Percentiles rank a stretch among this genome's conserved stretches.
Evolutionary conservation across 2,797 vertebrate genomes (phyloP).

Genomic region (Rhynchotus rufescens): DNA sequence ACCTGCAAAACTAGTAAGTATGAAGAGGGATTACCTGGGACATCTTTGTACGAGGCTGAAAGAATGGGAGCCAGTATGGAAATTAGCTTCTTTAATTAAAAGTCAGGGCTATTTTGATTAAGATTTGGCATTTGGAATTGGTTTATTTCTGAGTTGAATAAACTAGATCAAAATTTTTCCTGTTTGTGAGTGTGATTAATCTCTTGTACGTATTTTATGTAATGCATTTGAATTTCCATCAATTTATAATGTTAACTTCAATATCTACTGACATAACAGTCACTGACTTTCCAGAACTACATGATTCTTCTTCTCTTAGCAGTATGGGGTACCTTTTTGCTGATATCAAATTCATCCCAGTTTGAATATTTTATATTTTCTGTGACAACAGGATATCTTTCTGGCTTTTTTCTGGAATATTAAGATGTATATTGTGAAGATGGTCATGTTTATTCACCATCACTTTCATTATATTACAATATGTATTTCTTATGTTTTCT

Average conservation of each 20-base stretch:
- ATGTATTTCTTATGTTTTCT: neutral
- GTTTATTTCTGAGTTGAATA: neutral
- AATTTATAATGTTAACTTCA: neutral
- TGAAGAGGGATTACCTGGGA: neutral
- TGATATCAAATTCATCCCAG: neutral
- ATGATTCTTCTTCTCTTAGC: neutral
- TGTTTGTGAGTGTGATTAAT: neutral
- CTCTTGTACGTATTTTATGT: neutral
- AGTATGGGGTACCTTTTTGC: neutral
- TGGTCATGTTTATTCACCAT: neutral
- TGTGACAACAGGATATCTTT: neutral
- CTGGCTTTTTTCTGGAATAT: neutral
- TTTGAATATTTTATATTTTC: neutral
- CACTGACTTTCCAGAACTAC: neutral
- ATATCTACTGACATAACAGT: neutral
- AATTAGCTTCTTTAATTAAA: neutral
- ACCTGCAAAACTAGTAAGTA: neutral
- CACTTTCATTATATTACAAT: neutral
- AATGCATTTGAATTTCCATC: neutral
- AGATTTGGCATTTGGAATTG: neutral
- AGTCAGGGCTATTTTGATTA: neutral
- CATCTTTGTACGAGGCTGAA: neutral
- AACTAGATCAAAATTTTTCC: neutral
- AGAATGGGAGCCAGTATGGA: neutral
- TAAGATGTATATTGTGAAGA: neutral